A percentile compares a stretch with the other conserved stretches of the same genome.
Evolutionary conservation across 2,888 invertebrate species (phyloP).

Genomic region (Eilema sororculum): DNA sequence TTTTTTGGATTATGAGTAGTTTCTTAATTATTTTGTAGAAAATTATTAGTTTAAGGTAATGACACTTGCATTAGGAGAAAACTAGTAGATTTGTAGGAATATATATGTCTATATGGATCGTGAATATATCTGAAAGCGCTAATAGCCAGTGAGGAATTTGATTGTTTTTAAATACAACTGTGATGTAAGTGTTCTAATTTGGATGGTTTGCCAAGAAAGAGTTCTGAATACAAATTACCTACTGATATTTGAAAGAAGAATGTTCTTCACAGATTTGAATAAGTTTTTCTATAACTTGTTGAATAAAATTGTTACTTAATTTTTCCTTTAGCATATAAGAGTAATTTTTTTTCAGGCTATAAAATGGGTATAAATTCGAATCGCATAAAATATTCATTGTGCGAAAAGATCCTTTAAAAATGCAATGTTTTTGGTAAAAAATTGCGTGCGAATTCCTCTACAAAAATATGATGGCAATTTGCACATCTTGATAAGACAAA

Average conservation of each 20-base stretch:
- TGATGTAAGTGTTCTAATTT: background rate
- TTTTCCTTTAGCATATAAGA: too few relatives aligned
- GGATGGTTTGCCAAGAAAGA: background rate
- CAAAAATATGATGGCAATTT: too few relatives aligned
- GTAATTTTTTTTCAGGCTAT: too few relatives aligned
- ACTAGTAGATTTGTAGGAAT: too few relatives aligned
- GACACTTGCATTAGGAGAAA: too few relatives aligned
- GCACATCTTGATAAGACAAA: too few relatives aligned
- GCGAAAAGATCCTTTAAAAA: too few relatives aligned
- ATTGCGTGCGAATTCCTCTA: too few relatives aligned
- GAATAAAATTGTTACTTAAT: too few relatives aligned
- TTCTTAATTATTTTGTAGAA: background rate
- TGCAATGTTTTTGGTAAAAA: too few relatives aligned
- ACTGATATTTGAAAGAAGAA: background rate
- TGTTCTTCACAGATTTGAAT: background rate
- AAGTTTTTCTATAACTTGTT: too few relatives aligned
- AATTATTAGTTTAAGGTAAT: background rate
- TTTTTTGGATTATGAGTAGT: background rate
- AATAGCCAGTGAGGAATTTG: background rate
- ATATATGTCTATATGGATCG: background rate
- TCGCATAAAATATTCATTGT: background rate
- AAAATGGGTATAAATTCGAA: background rate
- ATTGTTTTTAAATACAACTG: background rate
- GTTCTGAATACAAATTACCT: background rate
- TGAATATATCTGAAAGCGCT: background rate